Base-by-base conservation (phyloP, 1,140 invertebrate species). In the Drosophila kohkoa region DNA sequence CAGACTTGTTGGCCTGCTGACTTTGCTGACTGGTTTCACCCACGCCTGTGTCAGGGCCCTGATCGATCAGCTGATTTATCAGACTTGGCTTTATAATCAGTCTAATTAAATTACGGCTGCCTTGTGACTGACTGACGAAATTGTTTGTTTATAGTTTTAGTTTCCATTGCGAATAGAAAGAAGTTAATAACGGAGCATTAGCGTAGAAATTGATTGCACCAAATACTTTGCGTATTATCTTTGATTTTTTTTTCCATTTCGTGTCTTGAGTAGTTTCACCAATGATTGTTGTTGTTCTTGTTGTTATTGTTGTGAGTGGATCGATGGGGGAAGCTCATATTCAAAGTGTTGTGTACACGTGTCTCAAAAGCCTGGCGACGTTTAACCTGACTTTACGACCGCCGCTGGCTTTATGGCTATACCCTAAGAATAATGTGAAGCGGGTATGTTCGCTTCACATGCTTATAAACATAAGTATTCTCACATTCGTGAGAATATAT, bases 41-140 rank as follows among this genome's bases (percentile, higher is more conserved):
- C 81, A 70, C 69, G 35, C 41, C 20, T 43, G 54, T 51, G 45
- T 49, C 65, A 16, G 25, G 62, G 15, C 43, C 20, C 72, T 48
- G 79, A 81, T 88, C 83, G 77, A 89, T 87, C 83, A 87, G 80
- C 63, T 88, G 83, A 88, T 75, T 65, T 72, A 65, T 62, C 71
- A 41, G 62, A 16, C 68, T 35, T 11, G 72, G 72, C 52, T 81
- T 88, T 88, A 89, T 75, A 85, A 60, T 54, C 74, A 75, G 77
- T 83, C 85, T 88, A 88, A 88, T 88, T 88, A 74, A 89, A 89
- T 89, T 87, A 75, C 65, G 51, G 69, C 62, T 63, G 69, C 64
- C 83, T 81, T 89, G 85, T 89, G 83, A 88, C 82, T 82, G 80
- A 89, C 74, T 76, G 60, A 57, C 35, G 58, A 43, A 76, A 60